A percentile compares a stretch with the other conserved stretches of the same genome.
Evolutionary conservation across 2,888 invertebrate species (phyloP).

Genomic region (Polietes domitor): DNA sequence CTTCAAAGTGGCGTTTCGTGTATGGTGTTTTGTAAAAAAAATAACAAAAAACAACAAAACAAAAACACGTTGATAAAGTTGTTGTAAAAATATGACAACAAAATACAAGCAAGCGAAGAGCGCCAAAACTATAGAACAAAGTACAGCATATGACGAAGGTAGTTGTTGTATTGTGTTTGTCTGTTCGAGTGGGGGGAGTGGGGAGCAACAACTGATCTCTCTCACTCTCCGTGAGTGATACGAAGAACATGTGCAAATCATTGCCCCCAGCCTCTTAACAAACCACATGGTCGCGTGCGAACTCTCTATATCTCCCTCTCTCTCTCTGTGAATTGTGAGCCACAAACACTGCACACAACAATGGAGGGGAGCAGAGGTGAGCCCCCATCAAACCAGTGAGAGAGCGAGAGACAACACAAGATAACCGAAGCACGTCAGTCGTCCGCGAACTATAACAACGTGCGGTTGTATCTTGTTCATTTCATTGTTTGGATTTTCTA

Average conservation of each 20-base stretch:
- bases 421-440: background rate
- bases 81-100: too few species aligned
- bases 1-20: background rate
- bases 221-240: too few species aligned
- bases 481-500: background rate
- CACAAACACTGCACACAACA: background rate
- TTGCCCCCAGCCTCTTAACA: too few species aligned
- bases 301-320: too few species aligned
- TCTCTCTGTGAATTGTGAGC: background rate
- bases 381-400: background rate
- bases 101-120: background rate
- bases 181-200: background rate
- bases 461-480: background rate
- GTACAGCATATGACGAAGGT: background rate
- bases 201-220: too few species aligned
- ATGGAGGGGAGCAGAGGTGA: background rate
- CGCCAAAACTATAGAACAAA: background rate
- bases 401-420: constrained; percentile 12
- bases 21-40: background rate
- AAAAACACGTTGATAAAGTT: background rate
- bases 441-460: constrained; percentile 2
- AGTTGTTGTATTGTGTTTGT: background rate
- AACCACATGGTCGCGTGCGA: too few species aligned
- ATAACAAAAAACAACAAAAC: background rate
- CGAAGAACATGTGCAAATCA: too few species aligned